A percentile compares a stretch with the other conserved stretches of the same genome.
Conservation (phyloP, 2,113 vertebrate species). For the Menura novaehollandiae region DNA sequence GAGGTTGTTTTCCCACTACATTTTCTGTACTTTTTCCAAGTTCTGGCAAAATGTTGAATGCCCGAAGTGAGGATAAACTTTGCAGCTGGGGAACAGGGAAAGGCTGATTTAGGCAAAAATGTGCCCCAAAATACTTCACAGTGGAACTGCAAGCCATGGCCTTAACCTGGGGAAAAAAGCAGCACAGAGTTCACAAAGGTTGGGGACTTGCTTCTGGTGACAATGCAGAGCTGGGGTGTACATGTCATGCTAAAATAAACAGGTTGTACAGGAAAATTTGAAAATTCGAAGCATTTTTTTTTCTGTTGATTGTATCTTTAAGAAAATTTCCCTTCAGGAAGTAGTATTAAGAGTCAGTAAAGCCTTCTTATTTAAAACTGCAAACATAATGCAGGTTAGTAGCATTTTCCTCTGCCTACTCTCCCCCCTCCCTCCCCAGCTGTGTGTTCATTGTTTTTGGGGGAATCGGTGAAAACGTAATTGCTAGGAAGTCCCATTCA, state of each 20-base stretch:
- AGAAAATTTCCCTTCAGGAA: conserved; percentile 62
- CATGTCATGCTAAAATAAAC: background rate
- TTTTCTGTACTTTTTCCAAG: background rate
- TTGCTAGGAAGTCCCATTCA: background rate
- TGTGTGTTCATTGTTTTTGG: background rate
- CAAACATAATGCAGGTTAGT: background rate
- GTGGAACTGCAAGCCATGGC: background rate
- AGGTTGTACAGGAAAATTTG: background rate
- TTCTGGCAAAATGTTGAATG: background rate
- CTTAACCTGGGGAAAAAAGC: background rate
- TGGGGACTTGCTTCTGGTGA: background rate
- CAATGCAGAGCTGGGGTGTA: background rate
- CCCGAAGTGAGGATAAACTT: background rate
- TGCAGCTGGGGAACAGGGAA: background rate
- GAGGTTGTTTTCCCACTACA: background rate
- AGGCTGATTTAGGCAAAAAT: background rate
- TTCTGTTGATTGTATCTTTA: conserved; percentile 7
- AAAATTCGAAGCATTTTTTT: background rate
- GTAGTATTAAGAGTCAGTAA: conserved; percentile 4
- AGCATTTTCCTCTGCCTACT: conserved; percentile 33
- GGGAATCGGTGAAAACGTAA: background rate
- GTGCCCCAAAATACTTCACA: rapidly evolving
- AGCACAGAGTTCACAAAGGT: background rate
- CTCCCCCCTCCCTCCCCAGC: background rate
- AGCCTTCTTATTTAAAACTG: background rate